phyloP scores from a whole-genome alignment of 2,797 vertebrate genomes.

The Paratrypauchen microcephalus region DNA sequence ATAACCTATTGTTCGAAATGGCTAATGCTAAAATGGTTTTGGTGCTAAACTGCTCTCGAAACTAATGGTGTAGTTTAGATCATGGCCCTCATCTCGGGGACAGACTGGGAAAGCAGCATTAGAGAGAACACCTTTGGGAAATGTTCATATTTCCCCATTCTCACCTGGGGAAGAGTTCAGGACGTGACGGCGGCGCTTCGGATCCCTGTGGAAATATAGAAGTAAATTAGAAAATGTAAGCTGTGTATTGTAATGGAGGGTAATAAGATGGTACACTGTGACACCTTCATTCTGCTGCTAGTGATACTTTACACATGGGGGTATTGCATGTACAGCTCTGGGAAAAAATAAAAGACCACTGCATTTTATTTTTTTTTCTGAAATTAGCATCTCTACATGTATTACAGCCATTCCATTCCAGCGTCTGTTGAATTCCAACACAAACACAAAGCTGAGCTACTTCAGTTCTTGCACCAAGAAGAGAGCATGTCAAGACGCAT shows the following conservation, averaged over 20 bases:
- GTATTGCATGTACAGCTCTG: too few species aligned
- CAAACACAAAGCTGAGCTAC: too few species aligned
- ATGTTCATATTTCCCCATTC: slow-evolving; percentile 16
- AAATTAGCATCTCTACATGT: too few species aligned
- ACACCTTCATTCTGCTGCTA: slow-evolving; percentile 5
- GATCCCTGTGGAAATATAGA: slow-evolving; percentile 49
- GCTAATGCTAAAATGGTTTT: slow-evolving; percentile 40
- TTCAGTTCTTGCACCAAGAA: too few species aligned
- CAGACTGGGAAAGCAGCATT: slow-evolving; percentile 40
- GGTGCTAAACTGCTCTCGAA: slow-evolving; percentile 43
- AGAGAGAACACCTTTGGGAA: neutral
- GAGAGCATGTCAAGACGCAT: too few species aligned
- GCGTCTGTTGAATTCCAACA: too few species aligned
- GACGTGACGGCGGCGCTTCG: slow-evolving; percentile 41
- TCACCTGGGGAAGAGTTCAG: slow-evolving; percentile 80
- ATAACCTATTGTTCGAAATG: slow-evolving; percentile 23
- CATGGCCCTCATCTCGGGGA: slow-evolving; percentile 23
- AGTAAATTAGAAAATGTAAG: slow-evolving; percentile 19
- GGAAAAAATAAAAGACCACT: too few species aligned
- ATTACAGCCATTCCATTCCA: too few species aligned
- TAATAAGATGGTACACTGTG: slow-evolving; percentile 15
- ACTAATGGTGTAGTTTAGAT: slow-evolving; percentile 47
- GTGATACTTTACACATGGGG: too few species aligned
- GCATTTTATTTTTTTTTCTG: too few species aligned
- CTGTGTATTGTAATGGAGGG: slow-evolving; percentile 30